phyloP scores from a whole-genome alignment of 2,888 invertebrate genomes.

The Calameuta pallipes region DNA sequence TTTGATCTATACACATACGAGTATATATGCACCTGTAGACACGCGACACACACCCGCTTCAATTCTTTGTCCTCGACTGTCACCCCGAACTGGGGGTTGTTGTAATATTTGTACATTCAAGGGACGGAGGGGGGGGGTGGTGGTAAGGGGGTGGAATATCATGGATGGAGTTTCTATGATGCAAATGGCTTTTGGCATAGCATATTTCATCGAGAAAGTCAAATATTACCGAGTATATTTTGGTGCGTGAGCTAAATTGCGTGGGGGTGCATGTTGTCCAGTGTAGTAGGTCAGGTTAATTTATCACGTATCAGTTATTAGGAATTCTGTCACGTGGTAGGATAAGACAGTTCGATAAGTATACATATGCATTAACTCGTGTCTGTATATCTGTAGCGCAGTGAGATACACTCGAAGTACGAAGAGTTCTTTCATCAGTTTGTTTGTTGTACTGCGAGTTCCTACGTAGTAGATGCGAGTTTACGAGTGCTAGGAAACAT shows the following conservation, averaged over 20 bases:
- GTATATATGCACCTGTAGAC: not conserved
- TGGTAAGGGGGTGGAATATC: not conserved
- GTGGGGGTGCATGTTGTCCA: not conserved
- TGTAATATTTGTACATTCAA: not conserved
- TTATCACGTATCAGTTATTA: not conserved
- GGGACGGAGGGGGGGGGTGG: too few species aligned
- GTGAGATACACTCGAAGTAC: not conserved
- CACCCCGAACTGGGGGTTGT: not conserved
- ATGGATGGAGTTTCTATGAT: conserved; percentile 30
- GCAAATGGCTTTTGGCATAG: conserved; percentile 24
- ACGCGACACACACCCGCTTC: not conserved
- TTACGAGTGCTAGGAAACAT: not conserved
- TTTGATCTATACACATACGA: not conserved
- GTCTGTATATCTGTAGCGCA: not conserved
- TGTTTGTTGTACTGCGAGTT: not conserved
- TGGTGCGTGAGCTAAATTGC: not conserved
- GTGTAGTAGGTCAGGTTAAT: conserved; percentile 21
- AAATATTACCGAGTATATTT: not conserved
- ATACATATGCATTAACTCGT: not conserved
- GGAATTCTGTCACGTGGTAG: not conserved
- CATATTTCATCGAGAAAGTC: not conserved
- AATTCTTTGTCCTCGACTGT: not conserved
- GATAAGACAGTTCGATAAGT: not conserved
- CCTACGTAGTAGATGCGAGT: not conserved
- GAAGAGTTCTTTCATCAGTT: not conserved